Evolutionary conservation across 2,113 vertebrate species (phyloP).

Genomic region (Polyodon spathula): DNA sequence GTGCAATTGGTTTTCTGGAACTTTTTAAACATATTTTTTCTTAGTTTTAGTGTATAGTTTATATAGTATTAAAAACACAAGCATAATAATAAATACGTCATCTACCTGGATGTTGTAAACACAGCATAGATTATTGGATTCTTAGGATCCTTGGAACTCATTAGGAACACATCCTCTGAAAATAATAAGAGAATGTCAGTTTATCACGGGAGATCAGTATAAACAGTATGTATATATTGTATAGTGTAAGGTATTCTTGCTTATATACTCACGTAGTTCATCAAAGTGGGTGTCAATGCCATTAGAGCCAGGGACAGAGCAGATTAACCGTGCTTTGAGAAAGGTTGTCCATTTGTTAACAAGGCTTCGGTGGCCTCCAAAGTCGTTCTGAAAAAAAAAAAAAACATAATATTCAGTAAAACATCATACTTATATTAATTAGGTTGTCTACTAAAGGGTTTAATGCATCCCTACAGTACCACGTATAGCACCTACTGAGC

Average conservation of each 20-base stretch:
- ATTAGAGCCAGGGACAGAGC: slow-evolving; percentile 87
- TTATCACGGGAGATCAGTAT: slow-evolving; percentile 5
- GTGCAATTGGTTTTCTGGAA: slow-evolving; percentile 15
- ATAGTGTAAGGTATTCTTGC: background rate
- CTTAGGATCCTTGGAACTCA: slow-evolving; percentile 94
- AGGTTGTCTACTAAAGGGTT: slow-evolving; percentile 31
- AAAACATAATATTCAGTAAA: slow-evolving; percentile 7
- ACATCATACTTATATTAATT: no score
- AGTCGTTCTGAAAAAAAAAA: slow-evolving; percentile 76
- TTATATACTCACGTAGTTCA: slow-evolving; percentile 81
- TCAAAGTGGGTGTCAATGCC: slow-evolving; percentile 98
- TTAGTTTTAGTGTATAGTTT: no score
- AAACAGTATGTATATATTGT: background rate
- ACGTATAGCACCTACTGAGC: no score
- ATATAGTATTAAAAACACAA: slow-evolving; percentile 16
- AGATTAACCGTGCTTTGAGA: slow-evolving; percentile 87
- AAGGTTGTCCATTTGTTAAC: slow-evolving; percentile 99
- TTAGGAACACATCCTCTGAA: slow-evolving; percentile 91
- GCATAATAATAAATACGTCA: slow-evolving; percentile 15
- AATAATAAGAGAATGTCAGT: slow-evolving; percentile 12
- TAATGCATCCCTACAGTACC: no score
- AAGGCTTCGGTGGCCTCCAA: slow-evolving; percentile 91
- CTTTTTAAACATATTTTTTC: slow-evolving; percentile 13
- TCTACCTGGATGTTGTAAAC: slow-evolving; percentile 95
- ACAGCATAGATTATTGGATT: slow-evolving; percentile 89